Evolutionary conservation across 2,797 vertebrate genomes (phyloP).

Genomic region (Onychomys arenicola): DNA sequence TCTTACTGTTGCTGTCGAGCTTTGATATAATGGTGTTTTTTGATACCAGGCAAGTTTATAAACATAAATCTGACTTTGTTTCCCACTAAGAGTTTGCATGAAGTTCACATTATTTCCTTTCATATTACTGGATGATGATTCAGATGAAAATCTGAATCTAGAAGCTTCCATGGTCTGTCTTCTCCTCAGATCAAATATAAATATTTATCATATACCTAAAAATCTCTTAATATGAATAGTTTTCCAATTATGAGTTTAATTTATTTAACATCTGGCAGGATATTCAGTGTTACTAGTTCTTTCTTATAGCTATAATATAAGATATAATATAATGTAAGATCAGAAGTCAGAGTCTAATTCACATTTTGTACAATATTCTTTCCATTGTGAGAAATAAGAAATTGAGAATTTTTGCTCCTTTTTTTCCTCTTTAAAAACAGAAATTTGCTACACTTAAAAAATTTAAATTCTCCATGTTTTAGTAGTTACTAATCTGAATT

Average conservation of each 20-base stretch:
- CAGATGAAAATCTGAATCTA: background rate
- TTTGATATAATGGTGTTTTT: background rate
- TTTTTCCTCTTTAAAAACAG: background rate
- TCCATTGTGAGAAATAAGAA: background rate
- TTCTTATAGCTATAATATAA: background rate
- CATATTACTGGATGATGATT: background rate
- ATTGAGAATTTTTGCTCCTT: background rate
- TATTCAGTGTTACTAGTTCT: background rate
- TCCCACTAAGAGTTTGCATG: background rate
- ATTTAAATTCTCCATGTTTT: background rate
- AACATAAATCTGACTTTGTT: background rate
- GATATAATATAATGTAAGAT: background rate
- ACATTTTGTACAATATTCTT: background rate
- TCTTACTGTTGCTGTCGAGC: background rate
- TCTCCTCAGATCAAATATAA: background rate
- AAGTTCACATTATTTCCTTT: background rate
- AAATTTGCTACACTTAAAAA: background rate
- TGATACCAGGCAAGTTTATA: background rate
- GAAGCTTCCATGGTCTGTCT: background rate
- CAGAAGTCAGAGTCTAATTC: background rate
- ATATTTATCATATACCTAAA: background rate
- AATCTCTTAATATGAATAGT: background rate
- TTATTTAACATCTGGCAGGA: background rate
- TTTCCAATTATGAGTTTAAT: background rate
- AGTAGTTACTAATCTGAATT: background rate